phyloP scores from a whole-genome alignment of 2,888 invertebrate genomes.

The Drymonia ruficornis region DNA sequence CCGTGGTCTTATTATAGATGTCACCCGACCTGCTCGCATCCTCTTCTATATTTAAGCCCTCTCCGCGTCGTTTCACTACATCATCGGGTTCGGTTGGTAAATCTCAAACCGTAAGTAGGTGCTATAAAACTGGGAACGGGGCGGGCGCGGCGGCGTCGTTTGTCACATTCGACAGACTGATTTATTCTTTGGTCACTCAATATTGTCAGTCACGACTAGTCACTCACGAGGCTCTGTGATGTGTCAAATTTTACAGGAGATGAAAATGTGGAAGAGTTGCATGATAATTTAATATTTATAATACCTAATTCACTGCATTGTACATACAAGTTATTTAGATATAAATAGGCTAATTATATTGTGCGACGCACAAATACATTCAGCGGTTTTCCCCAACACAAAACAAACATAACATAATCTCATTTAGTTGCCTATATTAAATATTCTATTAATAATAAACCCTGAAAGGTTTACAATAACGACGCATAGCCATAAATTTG shows the following conservation, averaged over 20 bases:
- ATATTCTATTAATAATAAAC: conserved; percentile 42
- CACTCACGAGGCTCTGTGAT: neutral
- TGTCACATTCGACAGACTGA: conserved; percentile 28
- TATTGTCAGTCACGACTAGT: neutral
- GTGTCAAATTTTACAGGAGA: neutral
- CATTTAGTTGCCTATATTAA: conserved; percentile 21
- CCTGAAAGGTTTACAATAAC: conserved; percentile 66
- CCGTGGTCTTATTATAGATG: conserved; percentile 83
- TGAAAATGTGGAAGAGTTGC: too few relatives aligned
- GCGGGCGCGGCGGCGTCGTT: conserved; percentile 7
- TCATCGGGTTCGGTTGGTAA: conserved; percentile 55
- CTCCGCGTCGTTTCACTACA: conserved; percentile 62
- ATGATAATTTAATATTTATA: too few relatives aligned
- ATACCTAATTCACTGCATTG: neutral
- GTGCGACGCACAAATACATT: conserved; percentile 19
- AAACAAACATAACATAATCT: conserved; percentile 24
- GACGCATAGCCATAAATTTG: conserved; percentile 66
- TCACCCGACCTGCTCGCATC: conserved; percentile 82
- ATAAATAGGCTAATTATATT: neutral
- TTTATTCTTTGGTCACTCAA: conserved; percentile 14
- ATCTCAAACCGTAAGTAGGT: conserved; percentile 45
- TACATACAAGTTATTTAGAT: too few relatives aligned
- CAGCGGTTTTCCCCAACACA: conserved; percentile 45
- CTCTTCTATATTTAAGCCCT: conserved; percentile 80
- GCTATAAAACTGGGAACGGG: conserved; percentile 27